phyloP scores from a whole-genome alignment of 2,113 vertebrate genomes.

The Uria lomvia region DNA sequence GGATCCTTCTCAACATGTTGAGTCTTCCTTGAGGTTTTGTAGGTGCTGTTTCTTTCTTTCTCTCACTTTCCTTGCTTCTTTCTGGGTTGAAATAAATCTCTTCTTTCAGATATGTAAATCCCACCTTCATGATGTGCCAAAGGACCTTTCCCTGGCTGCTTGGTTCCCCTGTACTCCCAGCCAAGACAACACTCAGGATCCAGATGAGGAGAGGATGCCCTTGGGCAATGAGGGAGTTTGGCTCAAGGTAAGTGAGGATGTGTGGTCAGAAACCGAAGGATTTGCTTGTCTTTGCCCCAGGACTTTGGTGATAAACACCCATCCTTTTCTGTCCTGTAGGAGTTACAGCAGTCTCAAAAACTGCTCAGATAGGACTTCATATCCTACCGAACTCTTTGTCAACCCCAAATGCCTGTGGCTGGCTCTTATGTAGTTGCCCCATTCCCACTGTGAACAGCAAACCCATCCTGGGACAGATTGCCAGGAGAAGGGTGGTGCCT shows the following conservation, averaged over 20 bases:
- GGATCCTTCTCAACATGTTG: neutral
- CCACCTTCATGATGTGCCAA: slow-evolving; percentile 66
- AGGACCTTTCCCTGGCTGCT: slow-evolving; percentile 63
- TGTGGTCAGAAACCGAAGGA: neutral
- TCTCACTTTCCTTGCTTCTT: neutral
- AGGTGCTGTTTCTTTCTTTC: neutral
- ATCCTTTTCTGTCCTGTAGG: neutral
- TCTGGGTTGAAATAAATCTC: neutral
- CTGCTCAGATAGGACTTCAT: neutral
- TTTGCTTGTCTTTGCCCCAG: neutral
- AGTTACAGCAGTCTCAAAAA: neutral
- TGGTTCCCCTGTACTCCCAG: slow-evolving; percentile 85
- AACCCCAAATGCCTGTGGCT: neutral
- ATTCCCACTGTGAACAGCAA: neutral
- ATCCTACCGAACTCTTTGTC: neutral
- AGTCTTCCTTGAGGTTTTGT: neutral
- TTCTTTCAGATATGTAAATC: slow-evolving; percentile 81
- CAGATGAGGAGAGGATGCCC: slow-evolving; percentile 55
- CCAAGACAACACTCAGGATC: slow-evolving; percentile 40
- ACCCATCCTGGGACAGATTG: neutral
- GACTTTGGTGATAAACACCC: neutral
- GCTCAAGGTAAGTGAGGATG: slow-evolving; percentile 81
- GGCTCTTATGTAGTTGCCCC: neutral
- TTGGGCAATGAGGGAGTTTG: slow-evolving; percentile 63
- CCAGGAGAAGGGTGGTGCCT: neutral